Evolutionary conservation across 2,888 invertebrate genomes (phyloP), one percentile per base, ranked within the genome.

Genomic region (Seira musarum): DNA sequence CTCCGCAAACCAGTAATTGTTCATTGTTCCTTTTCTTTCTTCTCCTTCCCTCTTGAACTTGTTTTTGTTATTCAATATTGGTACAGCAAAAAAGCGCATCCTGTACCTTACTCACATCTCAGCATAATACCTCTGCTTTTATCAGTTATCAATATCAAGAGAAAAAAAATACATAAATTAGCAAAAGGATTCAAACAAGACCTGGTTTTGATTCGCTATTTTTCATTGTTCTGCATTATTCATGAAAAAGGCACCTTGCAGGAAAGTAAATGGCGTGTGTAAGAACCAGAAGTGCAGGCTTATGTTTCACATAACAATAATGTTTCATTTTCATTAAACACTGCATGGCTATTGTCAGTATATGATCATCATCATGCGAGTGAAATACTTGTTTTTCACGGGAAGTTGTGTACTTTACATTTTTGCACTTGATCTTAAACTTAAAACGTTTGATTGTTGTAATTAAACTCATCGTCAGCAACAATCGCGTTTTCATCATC

Each of bases 21-120:
- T 40, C 40, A 30, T 30, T 30, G 30, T 30, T 30, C 30, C 30
- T 30, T 30, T 8, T 30, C n/a, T 30, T 30, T 30, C 30, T 5
- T 5, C 49, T n/a, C 49, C 17, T 49, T 49, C 49, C 17, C 49
- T 49, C 49, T n/a, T 49, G 49, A 49, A 49, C 49, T 49, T 49
- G 49, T n/a, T 49, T 49, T n/a, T 49, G 49, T 49, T 13, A 49
- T 49, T 49, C 49, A 49, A 49, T n/a, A 30, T 30, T 8, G 8
- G 30, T 30, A 30, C 30, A 30, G 49, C 49, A 49, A 49, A 49
- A 49, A 49, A 49, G 15, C 49, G 49, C 49, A 49, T 49, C 49
- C 49, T 49, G 49, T 49, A 49, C 49, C 49, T 49, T 49, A 49
- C 49, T 49, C 49, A 49, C 49, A n/a, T n/a, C n/a, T n/a, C n/a